Evolutionary conservation across 2,797 vertebrate genomes (phyloP), one percentile per base, ranked within the genome.

Genomic region (Anableps anableps): DNA sequence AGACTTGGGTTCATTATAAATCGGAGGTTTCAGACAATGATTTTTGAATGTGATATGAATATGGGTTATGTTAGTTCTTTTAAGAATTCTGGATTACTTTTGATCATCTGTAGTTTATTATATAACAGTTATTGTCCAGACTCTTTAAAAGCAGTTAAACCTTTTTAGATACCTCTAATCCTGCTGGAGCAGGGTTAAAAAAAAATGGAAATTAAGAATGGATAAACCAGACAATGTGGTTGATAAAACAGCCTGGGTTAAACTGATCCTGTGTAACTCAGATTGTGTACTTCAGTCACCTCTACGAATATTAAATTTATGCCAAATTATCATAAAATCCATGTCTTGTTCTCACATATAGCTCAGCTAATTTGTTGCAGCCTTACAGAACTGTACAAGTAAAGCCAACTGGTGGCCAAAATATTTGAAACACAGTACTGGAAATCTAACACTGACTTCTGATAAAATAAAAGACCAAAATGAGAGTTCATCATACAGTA

Each of bases 381-480:
- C 36, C 38, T 5, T 66, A 5, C 21, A 41, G 36, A 41, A 41
- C 9, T 2, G 10, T 41, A 41, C 4, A 26, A 41, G 23, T 23
- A 68, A 43, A 68, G 9, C 23, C 38, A 68, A 26, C 53, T n/a
- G 53, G 19, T 14, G 21, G 36, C 14, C 23, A 41, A 66, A 66
- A 10, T 23, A 19, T 17, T 23, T 4, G 36, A 68, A 41, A 5
- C 11, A 70, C 3, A 45, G 64, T 47, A 47, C 1, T 23, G 43
- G 62, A 62, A 41, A 21, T 21, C 9, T 31, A 19, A 73, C 23
- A 19, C 41, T 66, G 51, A 23, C 73, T 73, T 85, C 19, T 78
- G 19, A 79, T 76, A 76, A n/a, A 58, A 78, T 78, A 60, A 47
- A 74, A 79, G 60, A 80, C 26, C 71, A 83, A 74, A 75, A 45